These are phyloP conservation scores for Xiphorhynchus elegans DNA, from an alignment of 2,113 vertebrate genomes.

Conservation along the genomic window DNA sequence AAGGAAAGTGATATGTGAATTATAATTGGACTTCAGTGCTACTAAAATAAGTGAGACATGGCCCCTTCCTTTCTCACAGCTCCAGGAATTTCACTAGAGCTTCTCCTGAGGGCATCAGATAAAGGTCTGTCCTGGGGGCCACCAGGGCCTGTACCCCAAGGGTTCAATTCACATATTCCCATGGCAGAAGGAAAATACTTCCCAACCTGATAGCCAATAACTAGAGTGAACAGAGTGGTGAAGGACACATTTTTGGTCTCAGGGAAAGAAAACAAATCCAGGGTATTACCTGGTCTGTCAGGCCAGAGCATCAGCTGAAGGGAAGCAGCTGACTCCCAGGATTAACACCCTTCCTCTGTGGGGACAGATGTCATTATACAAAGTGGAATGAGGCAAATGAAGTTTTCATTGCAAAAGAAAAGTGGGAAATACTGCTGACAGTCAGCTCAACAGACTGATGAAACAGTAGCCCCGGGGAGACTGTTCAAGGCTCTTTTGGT, in stretches of 20 bases:
- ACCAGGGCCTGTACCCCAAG: neutral
- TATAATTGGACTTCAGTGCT: neutral
- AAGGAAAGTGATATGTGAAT: neutral
- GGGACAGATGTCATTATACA: neutral
- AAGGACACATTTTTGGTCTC: neutral
- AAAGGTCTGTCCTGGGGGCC: neutral
- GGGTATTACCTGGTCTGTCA: neutral
- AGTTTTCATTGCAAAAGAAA: neutral
- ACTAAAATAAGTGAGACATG: neutral
- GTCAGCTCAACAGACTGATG: neutral
- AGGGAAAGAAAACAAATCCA: neutral
- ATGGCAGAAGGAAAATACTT: neutral
- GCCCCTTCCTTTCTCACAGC: neutral
- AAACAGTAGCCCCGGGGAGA: slow-evolving; percentile 2
- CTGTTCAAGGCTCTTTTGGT: neutral
- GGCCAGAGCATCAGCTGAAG: neutral
- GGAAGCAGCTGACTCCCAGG: accelerated
- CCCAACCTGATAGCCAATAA: neutral
- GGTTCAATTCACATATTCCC: neutral
- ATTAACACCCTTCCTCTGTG: neutral
- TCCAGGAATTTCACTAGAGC: neutral
- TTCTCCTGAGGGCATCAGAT: neutral
- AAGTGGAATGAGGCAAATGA: neutral
- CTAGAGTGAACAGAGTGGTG: neutral
- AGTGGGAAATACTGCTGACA: neutral